Percentiles rank a stretch among this genome's conserved stretches.
These are phyloP conservation scores for Drosophila robusta DNA, from an alignment of 2,888 invertebrate species.

Conservation along the genomic window DNA sequence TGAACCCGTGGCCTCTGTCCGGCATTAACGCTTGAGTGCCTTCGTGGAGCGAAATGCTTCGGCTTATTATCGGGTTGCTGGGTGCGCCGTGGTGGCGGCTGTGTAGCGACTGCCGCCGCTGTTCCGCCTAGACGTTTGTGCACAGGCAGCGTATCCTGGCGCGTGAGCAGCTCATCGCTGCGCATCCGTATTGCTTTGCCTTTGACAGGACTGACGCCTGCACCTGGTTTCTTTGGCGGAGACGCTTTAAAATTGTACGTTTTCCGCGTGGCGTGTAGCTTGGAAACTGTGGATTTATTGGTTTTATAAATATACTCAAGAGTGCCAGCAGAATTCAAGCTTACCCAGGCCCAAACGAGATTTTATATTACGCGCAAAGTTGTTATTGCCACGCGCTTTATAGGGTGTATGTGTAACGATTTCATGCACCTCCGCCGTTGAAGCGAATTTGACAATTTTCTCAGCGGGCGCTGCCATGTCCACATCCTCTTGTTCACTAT, in stretches of 20 bases:
- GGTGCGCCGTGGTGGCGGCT: conserved; percentile 14
- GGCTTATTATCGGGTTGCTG: conserved; percentile 24
- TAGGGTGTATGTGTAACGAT: conserved; percentile 74
- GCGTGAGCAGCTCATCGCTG: conserved; percentile 81
- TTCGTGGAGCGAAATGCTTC: conserved; percentile 39
- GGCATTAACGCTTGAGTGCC: conserved; percentile 56
- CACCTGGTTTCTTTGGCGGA: conserved; percentile 58
- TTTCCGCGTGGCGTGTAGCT: conserved; percentile 81
- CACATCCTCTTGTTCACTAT: conserved; percentile 32
- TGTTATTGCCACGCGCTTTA: conserved; percentile 56
- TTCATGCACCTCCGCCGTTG: conserved; percentile 85
- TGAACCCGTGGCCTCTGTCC: conserved; percentile 40
- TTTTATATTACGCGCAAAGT: conserved; percentile 69
- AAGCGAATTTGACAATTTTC: conserved; percentile 84
- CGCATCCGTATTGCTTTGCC: conserved; percentile 80
- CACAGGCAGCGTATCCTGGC: conserved; percentile 74
- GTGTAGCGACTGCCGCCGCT: conserved; percentile 3
- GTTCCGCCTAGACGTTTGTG: conserved; percentile 80
- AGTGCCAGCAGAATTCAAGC: not conserved
- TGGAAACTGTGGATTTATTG: conserved; percentile 61
- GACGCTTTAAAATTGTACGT: conserved; percentile 81
- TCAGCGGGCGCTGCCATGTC: conserved; percentile 63
- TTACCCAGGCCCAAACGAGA: conserved; percentile 76
- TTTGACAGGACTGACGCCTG: conserved; percentile 71
- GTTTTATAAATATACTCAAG: not conserved